Evolutionary conservation across 2,113 vertebrate genomes (phyloP).

Genomic region (Stictonetta naevosa): DNA sequence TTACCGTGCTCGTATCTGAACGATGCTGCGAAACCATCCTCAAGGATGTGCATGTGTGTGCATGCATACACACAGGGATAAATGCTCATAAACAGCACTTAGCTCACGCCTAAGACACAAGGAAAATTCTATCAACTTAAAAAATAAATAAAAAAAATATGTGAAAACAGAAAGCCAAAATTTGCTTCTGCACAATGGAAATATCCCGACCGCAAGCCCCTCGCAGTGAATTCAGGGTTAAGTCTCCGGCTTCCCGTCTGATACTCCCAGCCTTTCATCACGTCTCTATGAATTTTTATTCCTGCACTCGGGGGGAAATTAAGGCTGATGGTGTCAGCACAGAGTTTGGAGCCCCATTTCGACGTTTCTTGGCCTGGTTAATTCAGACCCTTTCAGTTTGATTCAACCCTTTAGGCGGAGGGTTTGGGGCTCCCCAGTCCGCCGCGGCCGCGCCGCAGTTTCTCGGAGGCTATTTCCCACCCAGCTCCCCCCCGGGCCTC

Average conservation of each 20-base stretch:
- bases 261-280: constrained; percentile 64
- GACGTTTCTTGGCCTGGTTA: neutral
- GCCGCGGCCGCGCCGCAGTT: neutral
- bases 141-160: neutral
- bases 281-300: constrained; percentile 63
- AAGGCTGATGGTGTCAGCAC: constrained; percentile 56
- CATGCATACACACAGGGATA: neutral
- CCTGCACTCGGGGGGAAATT: constrained; percentile 54
- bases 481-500: fast-evolving
- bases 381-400: constrained; percentile 1
- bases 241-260: constrained; percentile 11
- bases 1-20: neutral
- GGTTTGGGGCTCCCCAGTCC: neutral
- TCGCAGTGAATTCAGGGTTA: constrained; percentile 48
- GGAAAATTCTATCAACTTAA: neutral
- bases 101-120: neutral
- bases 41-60: neutral
- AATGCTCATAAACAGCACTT: neutral
- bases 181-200: neutral
- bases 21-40: neutral
- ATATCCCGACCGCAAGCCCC: neutral
- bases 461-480: neutral
- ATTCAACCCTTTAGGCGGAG: neutral
- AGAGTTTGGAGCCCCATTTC: neutral
- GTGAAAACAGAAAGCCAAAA: neutral